Percentiles rank a stretch among this genome's conserved stretches.
Evolutionary conservation across 2,888 invertebrate species (phyloP).

Genomic region (Micoletzkya japonica): DNA sequence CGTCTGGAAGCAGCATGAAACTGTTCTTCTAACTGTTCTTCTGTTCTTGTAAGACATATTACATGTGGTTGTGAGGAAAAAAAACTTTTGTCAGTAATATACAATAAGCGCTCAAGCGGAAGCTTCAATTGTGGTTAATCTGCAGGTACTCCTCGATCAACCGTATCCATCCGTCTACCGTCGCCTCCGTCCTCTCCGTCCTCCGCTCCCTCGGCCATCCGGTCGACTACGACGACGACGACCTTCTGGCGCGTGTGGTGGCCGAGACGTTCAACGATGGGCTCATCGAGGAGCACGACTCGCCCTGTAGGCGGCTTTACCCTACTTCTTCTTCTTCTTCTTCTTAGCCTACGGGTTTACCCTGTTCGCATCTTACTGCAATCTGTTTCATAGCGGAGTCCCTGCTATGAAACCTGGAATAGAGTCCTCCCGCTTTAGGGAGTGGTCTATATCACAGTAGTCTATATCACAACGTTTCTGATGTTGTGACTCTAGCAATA

Average conservation of each 20-base stretch:
- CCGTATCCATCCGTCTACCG: constrained; percentile 12
- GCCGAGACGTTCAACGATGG: constrained; percentile 37
- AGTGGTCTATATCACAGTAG: background rate
- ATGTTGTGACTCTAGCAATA: background rate
- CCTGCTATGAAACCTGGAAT: too few species aligned
- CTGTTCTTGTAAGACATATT: too few species aligned
- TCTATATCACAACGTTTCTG: background rate
- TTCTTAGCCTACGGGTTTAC: background rate
- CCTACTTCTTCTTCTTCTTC: background rate
- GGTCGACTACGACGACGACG: too few species aligned
- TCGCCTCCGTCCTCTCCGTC: constrained; percentile 35
- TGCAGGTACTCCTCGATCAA: constrained; percentile 17
- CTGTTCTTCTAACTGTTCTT: too few species aligned
- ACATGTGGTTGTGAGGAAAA: too few species aligned
- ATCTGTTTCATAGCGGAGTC: too few species aligned
- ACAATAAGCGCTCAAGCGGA: too few species aligned
- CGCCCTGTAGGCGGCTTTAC: background rate
- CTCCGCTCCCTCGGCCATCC: constrained; percentile 40
- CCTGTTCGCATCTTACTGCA: background rate
- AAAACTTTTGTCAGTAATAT: too few species aligned
- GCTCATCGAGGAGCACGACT: background rate
- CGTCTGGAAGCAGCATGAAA: too few species aligned
- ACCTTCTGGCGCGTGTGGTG: constrained; percentile 34
- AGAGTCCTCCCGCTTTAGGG: too few species aligned
- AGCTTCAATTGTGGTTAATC: background rate